These are phyloP conservation scores for Scaptodrosophila lebanonensis DNA, from an alignment of 1,140 invertebrate species.

Conservation along the genomic window DNA sequence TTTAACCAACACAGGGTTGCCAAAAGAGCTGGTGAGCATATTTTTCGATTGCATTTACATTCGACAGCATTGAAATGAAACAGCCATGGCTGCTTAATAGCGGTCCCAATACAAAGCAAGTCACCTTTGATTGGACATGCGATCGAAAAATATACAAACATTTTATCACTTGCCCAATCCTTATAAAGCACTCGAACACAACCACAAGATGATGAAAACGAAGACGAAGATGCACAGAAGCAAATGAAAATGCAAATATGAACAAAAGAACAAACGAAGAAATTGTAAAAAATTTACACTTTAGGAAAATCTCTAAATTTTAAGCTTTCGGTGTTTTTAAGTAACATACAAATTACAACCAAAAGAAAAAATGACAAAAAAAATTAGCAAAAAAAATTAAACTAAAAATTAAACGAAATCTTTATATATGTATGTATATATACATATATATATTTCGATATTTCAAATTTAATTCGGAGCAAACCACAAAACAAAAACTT, in stretches of 20 bases:
- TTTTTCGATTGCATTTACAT: too few relatives aligned
- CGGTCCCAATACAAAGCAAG: too few relatives aligned
- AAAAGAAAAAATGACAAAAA: slow-evolving; percentile 29
- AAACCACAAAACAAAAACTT: slow-evolving; percentile 46
- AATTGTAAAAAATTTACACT: slow-evolving; percentile 75
- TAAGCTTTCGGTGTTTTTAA: slow-evolving; percentile 78
- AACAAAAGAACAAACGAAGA: slow-evolving; percentile 22
- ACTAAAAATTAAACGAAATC: slow-evolving; percentile 26
- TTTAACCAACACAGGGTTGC: too few relatives aligned
- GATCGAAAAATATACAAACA: too few relatives aligned
- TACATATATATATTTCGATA: slow-evolving; percentile 69
- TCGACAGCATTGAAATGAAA: too few relatives aligned
- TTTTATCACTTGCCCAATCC: too few relatives aligned
- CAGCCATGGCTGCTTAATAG: too few relatives aligned
- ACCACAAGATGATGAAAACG: slow-evolving; percentile 10
- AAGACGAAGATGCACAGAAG: slow-evolving; percentile 12
- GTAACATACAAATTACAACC: slow-evolving; percentile 41
- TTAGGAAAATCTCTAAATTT: slow-evolving; percentile 76
- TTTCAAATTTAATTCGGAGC: slow-evolving; percentile 65
- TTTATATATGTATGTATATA: slow-evolving; percentile 44
- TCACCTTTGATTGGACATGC: too few relatives aligned
- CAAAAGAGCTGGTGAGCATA: too few relatives aligned
- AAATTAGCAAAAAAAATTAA: slow-evolving; percentile 22
- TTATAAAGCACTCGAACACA: too few relatives aligned
- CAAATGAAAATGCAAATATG: slow-evolving; percentile 17